These are phyloP conservation scores for Cecropterus lyciades DNA, from an alignment of 1,140 invertebrate species.

Conservation along the genomic window DNA sequence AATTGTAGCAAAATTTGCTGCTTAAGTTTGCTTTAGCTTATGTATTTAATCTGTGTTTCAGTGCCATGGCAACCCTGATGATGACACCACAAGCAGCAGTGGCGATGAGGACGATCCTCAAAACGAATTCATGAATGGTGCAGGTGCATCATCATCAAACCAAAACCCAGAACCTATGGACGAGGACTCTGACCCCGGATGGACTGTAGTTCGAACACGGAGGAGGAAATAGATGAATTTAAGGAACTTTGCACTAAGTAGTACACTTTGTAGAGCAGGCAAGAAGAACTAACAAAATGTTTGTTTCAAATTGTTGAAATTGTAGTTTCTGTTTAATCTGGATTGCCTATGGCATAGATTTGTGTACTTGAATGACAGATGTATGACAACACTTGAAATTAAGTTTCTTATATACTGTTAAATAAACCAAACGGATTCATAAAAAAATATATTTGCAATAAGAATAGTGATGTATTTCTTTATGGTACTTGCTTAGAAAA, in stretches of 20 bases:
- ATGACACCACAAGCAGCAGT: slow-evolving; percentile 82
- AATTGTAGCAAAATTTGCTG: too few relatives aligned
- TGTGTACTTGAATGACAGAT: too few relatives aligned
- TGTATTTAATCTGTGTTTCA: slow-evolving; percentile 42
- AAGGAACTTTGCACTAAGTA: slow-evolving; percentile 21
- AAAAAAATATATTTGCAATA: too few relatives aligned
- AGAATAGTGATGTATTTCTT: too few relatives aligned
- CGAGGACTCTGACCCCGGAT: slow-evolving; percentile 85
- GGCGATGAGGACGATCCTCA: slow-evolving; percentile 69
- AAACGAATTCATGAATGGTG: slow-evolving; percentile 37
- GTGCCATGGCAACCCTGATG: slow-evolving; percentile 76
- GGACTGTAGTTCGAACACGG: slow-evolving; percentile 84
- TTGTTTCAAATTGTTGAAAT: background rate
- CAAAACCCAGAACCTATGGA: slow-evolving; percentile 69
- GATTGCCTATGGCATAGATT: too few relatives aligned
- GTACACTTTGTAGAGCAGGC: slow-evolving; percentile 14
- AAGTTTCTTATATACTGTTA: too few relatives aligned
- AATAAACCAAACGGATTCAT: too few relatives aligned
- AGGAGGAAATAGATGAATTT: slow-evolving; percentile 71
- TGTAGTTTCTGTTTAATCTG: background rate
- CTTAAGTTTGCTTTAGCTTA: too few relatives aligned
- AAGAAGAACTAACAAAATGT: slow-evolving; percentile 10
- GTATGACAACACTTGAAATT: too few relatives aligned
- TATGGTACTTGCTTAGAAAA: too few relatives aligned
- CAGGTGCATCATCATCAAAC: slow-evolving; percentile 49